Evolutionary conservation across 1,140 invertebrate genomes (phyloP), one percentile per base, ranked within the genome.

Genomic region (Leptinotarsa lineolata): DNA sequence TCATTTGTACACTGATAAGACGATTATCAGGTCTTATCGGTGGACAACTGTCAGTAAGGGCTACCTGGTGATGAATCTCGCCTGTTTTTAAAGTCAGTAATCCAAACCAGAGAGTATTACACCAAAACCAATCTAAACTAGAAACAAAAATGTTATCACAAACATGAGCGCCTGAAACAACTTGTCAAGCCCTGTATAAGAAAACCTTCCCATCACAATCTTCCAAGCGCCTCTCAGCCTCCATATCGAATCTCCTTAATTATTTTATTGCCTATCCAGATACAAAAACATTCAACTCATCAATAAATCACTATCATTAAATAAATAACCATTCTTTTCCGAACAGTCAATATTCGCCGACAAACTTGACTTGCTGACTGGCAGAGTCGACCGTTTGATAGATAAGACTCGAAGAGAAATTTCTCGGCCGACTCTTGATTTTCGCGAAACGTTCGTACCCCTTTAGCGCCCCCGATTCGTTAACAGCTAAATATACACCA

Each of bases 341-440:
- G 16, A 48, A 6, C 3, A 48, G 46, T 4, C 13, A 48, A 48
- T 48, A 48, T 48, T 54, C 48, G 48, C 48, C 48, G 48, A 54
- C 48, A 60, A 59, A 65, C 68, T 67, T 13, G 48, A 54, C 48
- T 48, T 68, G 72, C 68, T 67, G 64, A 73, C 72, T 73, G 64
- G 68, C 45, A 74, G 45, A 74, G 68, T 63, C 68, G 68, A 70
- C 63, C 67, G 72, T 70, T 74, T 70, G 6, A 54, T 54, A 54
- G 48, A 54, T 74, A 74, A 74, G 60, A 67, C 64, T 63, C 48
- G 3, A 18, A 12, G 48, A 4, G 48, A 46, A 66, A 74, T 74
- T 74, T 67, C 68, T 74, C 63, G 63, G 64, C 64, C 64, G 69
- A 74, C 72, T 74, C 70, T 70, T 67, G 68, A 68, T 74, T 74